Evolutionary conservation across 2,797 vertebrate genomes (phyloP), one percentile per base, ranked within the genome.

Genomic region (Momotus momota): DNA sequence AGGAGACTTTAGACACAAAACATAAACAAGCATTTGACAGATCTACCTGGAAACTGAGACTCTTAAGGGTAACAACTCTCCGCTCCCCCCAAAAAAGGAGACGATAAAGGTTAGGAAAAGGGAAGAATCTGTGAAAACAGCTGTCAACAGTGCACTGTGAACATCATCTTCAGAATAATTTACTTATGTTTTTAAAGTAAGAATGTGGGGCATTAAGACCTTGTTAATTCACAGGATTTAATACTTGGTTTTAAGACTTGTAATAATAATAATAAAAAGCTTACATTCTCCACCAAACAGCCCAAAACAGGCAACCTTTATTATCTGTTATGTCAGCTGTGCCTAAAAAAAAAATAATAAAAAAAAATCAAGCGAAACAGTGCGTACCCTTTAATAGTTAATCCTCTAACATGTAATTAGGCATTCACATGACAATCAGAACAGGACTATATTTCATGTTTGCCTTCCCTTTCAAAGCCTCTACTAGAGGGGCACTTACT

Each of bases 401-500:
- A 98, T 97, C 97, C 97, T 97, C 97, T 97, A 98, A 98, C 98
- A 98, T 98, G 97, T 98, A 99, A 99, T 99, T 99, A 99, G 98
- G 98, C 98, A 98, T 98, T 98, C 97, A 96, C 98, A 98, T 98
- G 98, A 99, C 98, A 99, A 99, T 99, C 99, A 99, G 98, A 98
- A 98, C 98, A 98, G 98, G 99, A 99, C 99, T 99, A 98, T 98
- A 98, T 98, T 98, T 98, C 98, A 98, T 99, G 99, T 99, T 99
- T 99, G 98, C 98, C 98, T 99, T 99, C 99, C 99, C 99, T 99
- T 98, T 97, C 98, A 97, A 98, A 98, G 98, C 98, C 98, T 98
- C 98, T 98, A 99, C 98, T 98, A 99, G 98, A 99, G 99, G 99
- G 99, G 99, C 99, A 99, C 99, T 99, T 99, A 99, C 98, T 98